These are phyloP conservation scores for Nephrocerus scutellatus DNA, from an alignment of 2,888 invertebrate genomes.

Conservation along the genomic window DNA sequence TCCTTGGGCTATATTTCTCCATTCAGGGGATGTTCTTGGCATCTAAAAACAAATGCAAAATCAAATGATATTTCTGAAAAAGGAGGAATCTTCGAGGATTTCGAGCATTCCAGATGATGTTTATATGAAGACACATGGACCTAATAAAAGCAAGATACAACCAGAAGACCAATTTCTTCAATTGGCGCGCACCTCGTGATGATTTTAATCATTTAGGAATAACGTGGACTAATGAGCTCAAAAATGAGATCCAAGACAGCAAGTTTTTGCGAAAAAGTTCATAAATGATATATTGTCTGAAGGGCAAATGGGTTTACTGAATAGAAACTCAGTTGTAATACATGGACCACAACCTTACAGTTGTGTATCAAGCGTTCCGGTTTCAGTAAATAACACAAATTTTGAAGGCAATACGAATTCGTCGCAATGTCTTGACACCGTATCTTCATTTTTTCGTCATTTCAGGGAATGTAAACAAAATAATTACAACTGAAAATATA, in stretches of 20 bases:
- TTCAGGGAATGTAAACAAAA: not conserved
- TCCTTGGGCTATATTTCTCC: no score
- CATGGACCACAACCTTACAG: not conserved
- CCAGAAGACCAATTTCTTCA: not conserved
- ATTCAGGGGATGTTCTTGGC: no score
- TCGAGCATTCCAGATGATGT: not conserved
- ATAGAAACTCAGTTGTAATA: not conserved
- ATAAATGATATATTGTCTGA: no score
- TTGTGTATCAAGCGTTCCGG: not conserved
- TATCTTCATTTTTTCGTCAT: not conserved
- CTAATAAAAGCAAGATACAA: not conserved
- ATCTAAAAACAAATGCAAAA: no score
- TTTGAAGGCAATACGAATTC: no score
- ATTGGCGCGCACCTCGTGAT: constrained; percentile 1
- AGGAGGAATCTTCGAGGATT: not conserved
- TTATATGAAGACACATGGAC: not conserved
- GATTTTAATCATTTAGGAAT: constrained; percentile 1
- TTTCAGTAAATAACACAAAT: not conserved
- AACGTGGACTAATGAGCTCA: not conserved
- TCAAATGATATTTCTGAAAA: no score
- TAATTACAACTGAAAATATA: not conserved
- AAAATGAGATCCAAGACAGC: not conserved
- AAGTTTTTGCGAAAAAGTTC: no score
- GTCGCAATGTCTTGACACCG: constrained; percentile 1
- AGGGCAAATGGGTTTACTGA: not conserved